phyloP scores from a whole-genome alignment of 2,113 vertebrate species.

The Lophotis ruficrista region DNA sequence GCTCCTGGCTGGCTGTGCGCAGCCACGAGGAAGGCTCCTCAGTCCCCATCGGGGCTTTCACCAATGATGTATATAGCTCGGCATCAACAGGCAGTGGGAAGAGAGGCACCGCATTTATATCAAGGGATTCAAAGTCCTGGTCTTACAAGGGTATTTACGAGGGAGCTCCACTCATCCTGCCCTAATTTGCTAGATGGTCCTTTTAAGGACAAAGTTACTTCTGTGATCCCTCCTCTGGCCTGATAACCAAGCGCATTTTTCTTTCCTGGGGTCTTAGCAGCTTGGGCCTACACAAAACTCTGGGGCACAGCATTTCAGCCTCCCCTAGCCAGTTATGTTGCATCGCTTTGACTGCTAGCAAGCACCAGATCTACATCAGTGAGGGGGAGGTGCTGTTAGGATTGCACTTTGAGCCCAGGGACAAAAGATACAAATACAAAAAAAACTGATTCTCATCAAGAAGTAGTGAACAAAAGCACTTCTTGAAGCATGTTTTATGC shows the following conservation, averaged over 20 bases:
- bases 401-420: not conserved
- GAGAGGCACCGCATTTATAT: not conserved
- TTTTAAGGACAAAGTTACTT: not conserved
- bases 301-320: not conserved
- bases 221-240: not conserved
- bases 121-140: not conserved
- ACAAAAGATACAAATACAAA: not conserved
- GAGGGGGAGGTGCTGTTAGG: not conserved
- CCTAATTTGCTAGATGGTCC: not conserved
- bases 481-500: not conserved
- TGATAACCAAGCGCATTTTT: not conserved
- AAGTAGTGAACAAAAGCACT: not conserved
- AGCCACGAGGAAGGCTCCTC: not conserved
- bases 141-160: not conserved
- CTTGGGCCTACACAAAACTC: not conserved
- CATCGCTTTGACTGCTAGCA: not conserved
- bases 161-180: not conserved
- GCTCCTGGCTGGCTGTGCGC: rapidly evolving
- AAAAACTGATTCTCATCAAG: not conserved
- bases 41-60: not conserved
- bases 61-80: not conserved
- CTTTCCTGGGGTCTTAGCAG: not conserved
- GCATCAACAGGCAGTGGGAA: not conserved
- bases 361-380: not conserved
- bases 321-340: not conserved